Evolutionary conservation across 2,797 vertebrate species (phyloP).

Genomic region (Antrozous pallidus): DNA sequence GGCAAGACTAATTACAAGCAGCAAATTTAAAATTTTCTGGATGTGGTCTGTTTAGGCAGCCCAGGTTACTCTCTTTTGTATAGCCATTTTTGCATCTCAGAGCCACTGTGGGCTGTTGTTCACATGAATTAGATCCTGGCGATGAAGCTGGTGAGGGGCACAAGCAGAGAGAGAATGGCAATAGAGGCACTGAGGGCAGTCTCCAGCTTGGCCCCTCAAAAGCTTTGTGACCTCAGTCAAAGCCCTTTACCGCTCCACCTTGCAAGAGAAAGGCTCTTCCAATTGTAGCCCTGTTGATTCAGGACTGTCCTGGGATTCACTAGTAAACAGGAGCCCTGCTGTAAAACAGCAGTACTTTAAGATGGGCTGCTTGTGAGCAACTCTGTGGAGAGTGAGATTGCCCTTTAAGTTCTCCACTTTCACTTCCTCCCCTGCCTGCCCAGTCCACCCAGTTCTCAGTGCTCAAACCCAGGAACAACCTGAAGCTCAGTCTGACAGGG

Average conservation of each 20-base stretch:
- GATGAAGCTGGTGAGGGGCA: background rate
- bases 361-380: background rate
- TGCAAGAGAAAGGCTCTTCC: background rate
- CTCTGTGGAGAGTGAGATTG: rapidly evolving
- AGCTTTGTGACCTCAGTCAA: background rate
- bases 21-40: background rate
- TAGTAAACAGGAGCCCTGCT: background rate
- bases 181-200: too few relatives aligned
- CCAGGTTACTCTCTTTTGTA: background rate
- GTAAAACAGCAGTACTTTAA: background rate
- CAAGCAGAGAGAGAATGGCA: background rate
- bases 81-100: background rate
- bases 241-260: background rate
- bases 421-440: background rate
- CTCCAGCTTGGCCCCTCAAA: background rate
- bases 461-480: background rate
- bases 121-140: background rate
- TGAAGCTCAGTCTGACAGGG: background rate
- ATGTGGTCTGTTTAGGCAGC: background rate
- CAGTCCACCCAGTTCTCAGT: too few relatives aligned
- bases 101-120: background rate
- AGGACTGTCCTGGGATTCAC: background rate
- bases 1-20: background rate
- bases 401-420: background rate
- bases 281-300: background rate